Evolutionary conservation across 2,113 vertebrate species (phyloP).

Genomic region (Phrynocephalus versicolor): DNA sequence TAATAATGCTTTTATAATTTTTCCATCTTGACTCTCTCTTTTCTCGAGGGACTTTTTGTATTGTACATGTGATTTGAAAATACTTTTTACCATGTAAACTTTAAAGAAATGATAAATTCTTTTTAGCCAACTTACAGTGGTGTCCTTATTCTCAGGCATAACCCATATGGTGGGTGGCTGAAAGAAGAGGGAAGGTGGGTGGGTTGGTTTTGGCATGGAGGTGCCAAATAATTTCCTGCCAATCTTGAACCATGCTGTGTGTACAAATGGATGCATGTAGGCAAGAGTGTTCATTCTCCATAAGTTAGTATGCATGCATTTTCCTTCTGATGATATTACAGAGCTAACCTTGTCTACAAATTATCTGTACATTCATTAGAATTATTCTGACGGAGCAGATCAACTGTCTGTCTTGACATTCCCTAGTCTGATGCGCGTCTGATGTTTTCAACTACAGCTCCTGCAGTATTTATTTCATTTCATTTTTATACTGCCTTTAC

Average conservation of each 20-base stretch:
- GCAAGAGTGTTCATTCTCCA: neutral
- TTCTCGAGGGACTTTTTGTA: conserved; percentile 43
- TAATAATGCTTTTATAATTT: conserved; percentile 36
- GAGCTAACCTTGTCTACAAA: neutral
- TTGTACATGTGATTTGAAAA: conserved; percentile 43
- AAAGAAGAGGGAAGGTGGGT: neutral
- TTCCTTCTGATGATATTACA: neutral
- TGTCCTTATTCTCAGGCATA: conserved; percentile 23
- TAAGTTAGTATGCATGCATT: neutral
- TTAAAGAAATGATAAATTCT: conserved; percentile 58
- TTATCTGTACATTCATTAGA: neutral
- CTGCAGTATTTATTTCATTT: too few relatives aligned
- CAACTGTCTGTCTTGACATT: neutral
- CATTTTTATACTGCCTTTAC: too few relatives aligned
- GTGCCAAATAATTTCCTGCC: too few relatives aligned
- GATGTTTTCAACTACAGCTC: too few relatives aligned
- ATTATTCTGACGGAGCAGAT: neutral
- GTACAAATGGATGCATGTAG: neutral
- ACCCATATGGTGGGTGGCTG: neutral
- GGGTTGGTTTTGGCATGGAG: neutral
- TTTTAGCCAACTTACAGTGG: conserved; percentile 5
- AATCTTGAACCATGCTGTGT: neutral
- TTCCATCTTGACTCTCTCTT: conserved; percentile 17
- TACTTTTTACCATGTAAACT: conserved; percentile 59
- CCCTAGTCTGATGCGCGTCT: too few relatives aligned